Percentiles rank a stretch among this genome's conserved stretches.
Conservation (phyloP, 2,888 invertebrate genomes). For the Meiosimyza decipiens region DNA sequence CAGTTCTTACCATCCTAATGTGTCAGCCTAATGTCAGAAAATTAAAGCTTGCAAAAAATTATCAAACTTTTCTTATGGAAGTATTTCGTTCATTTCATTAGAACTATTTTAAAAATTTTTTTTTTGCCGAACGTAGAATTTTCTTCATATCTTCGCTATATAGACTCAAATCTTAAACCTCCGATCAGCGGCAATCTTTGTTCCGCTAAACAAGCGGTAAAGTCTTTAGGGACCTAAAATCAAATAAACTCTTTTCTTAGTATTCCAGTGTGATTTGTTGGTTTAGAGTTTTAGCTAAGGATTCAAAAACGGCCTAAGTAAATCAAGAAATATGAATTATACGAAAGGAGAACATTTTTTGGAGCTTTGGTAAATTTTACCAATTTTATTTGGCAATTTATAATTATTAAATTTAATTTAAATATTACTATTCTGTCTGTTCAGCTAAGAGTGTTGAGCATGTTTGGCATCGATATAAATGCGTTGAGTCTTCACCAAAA, state of each 20-base stretch:
- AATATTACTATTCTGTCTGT: background rate
- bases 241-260: background rate
- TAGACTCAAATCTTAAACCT: too few relatives aligned
- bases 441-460: background rate
- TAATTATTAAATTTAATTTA: background rate
- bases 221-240: background rate
- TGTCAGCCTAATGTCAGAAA: too few relatives aligned
- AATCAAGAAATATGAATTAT: background rate
- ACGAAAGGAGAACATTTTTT: too few relatives aligned
- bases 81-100: too few relatives aligned
- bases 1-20: too few relatives aligned
- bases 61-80: too few relatives aligned
- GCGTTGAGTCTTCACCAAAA: slow-evolving; percentile 5
- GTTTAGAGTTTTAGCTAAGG: background rate
- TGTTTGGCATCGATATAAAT: slow-evolving; percentile 4
- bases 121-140: too few relatives aligned
- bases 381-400: background rate
- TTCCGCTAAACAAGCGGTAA: background rate
- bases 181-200: too few relatives aligned
- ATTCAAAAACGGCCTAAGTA: background rate
- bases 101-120: too few relatives aligned
- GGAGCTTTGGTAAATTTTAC: too few relatives aligned
- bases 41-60: too few relatives aligned
- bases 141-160: too few relatives aligned
- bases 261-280: background rate